Evolutionary conservation across 2,888 invertebrate species (phyloP), one percentile per base, ranked within the genome.

Genomic region (Agrotis segetum): DNA sequence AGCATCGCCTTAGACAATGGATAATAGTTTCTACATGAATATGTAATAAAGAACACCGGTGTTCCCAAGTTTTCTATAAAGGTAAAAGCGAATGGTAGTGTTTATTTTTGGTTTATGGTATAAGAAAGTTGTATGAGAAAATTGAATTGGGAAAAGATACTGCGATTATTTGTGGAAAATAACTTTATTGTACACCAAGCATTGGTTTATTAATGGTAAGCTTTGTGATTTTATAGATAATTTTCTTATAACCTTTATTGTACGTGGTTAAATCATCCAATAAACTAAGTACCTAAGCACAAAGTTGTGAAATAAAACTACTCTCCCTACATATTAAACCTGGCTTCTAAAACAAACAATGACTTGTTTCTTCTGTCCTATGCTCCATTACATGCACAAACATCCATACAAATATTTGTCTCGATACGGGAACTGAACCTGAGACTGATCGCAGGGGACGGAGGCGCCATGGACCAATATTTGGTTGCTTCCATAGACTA

Each of bases 11-110:
- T 84, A 85, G 80, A 85, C 84, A 78, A 79, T 68, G 77, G 82
- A 78, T 85, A 85, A 87, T 83, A 85, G 86, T 85, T 83, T 85
- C 82, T 71, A 64, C 78, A 69, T 77, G 81, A 81, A 85, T 80
- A 85, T 71, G 68, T 78, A 67, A 85, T 83, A 83, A 79, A 86
- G 71, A 71, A 67, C 17, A 40, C 21, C 34, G 40, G 55, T 56
- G 63, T 53, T 66, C 14, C 55, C 62, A 47, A 49, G 70, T 61
- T 74, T 68, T 60, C 52, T 50, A 56, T 56, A 11, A 56, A 58
- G 61, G 62, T 47, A 62, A 61, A 66, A 44, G 21, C 6, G 17
- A 73, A 71, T 46, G 49, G 66, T 16, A 16, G 17, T 21, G 46
- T 56, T 40, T 60, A 24, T 49, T 55, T 72, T 74, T 53, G 34